phyloP scores from a whole-genome alignment of 2,797 vertebrate genomes.

The Epinephelus awoara region DNA sequence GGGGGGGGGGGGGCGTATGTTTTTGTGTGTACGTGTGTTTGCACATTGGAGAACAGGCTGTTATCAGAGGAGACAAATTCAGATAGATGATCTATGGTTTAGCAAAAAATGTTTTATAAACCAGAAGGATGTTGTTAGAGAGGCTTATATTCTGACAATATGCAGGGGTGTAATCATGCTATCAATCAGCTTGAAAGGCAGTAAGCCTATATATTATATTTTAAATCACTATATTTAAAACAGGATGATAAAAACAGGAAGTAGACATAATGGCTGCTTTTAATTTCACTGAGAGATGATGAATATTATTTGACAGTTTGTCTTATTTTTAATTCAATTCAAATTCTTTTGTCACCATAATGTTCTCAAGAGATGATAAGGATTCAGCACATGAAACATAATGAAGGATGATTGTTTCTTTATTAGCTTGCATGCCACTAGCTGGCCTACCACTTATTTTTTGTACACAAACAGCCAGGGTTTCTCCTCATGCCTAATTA shows the following conservation, averaged over 20 bases:
- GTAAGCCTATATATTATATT: neutral
- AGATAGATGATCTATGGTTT: conserved; percentile 63
- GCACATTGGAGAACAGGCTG: conserved; percentile 47
- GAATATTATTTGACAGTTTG: conserved; percentile 9
- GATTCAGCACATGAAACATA: conserved; percentile 42
- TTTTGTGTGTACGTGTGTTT: conserved; percentile 49
- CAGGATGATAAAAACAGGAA: neutral
- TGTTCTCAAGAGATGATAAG: conserved; percentile 33
- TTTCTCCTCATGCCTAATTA: conserved; percentile 65
- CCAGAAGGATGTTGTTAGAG: conserved; percentile 17
- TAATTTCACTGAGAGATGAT: conserved; percentile 29
- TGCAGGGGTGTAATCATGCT: conserved; percentile 11
- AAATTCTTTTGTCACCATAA: conserved; percentile 15
- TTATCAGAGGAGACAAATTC: conserved; percentile 67
- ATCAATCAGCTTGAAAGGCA: neutral
- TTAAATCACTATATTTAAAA: neutral
- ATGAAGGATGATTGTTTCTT: conserved; percentile 50
- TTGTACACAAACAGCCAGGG: conserved; percentile 48
- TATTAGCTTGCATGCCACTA: conserved; percentile 47
- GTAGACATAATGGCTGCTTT: conserved; percentile 18
- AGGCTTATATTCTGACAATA: neutral
- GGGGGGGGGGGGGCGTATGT: conserved; percentile 45
- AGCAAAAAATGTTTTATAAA: conserved; percentile 39
- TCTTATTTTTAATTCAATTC: conserved; percentile 15
- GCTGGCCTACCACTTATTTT: conserved; percentile 27